Conservation (phyloP, 2,113 vertebrate genomes). For the Anarhynchus alexandrinus region DNA sequence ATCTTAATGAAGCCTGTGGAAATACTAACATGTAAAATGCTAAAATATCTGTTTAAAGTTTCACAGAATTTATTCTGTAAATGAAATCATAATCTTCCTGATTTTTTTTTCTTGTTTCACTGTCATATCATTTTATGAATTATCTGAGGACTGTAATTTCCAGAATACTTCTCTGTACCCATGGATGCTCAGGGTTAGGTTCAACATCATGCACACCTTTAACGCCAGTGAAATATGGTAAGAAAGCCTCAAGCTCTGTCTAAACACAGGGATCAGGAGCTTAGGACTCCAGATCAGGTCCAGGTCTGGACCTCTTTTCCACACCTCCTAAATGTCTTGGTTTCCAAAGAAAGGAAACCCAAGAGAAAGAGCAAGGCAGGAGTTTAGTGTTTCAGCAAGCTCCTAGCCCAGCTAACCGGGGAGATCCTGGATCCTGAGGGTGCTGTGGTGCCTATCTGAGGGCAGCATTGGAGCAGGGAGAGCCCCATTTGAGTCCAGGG, state of each 20-base stretch:
- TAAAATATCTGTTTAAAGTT: not conserved
- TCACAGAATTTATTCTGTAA: not conserved
- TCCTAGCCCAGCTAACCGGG: not conserved
- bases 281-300: rapidly evolving
- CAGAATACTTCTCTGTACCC: not conserved
- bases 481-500: rapidly evolving
- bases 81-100: not conserved
- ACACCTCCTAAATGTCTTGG: not conserved
- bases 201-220: rapidly evolving
- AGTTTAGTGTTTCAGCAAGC: not conserved
- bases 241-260: not conserved
- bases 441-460: not conserved
- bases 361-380: not conserved
- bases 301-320: not conserved
- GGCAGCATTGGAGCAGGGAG: not conserved
- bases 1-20: not conserved
- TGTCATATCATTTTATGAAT: not conserved
- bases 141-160: not conserved
- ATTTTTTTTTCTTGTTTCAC: not conserved
- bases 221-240: not conserved
- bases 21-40: not conserved
- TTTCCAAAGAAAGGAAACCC: not conserved
- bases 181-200: not conserved
- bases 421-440: not conserved
- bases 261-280: not conserved